phyloP scores from a whole-genome alignment of 2,888 invertebrate species.

The Andrena bucephala region DNA sequence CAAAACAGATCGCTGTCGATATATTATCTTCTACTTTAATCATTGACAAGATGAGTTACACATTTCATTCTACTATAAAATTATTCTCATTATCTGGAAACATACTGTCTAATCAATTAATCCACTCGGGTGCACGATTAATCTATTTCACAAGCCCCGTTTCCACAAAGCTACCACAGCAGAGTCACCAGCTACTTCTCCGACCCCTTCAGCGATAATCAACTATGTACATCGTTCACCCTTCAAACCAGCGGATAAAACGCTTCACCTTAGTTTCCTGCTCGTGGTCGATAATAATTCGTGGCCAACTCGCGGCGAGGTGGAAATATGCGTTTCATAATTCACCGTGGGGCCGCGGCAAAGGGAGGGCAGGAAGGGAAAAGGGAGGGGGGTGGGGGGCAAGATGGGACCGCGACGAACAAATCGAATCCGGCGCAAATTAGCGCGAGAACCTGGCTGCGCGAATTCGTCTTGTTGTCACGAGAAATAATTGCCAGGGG shows the following conservation, averaged over 20 bases:
- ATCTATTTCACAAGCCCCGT: too few relatives aligned
- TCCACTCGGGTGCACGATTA: too few relatives aligned
- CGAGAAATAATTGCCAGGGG: slow-evolving; percentile 72
- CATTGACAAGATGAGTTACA: too few relatives aligned
- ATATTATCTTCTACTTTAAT: too few relatives aligned
- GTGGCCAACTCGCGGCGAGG: slow-evolving; percentile 9
- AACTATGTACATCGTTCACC: not conserved
- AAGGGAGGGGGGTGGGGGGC: too few relatives aligned
- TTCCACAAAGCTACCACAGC: too few relatives aligned
- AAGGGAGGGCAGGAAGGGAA: not conserved
- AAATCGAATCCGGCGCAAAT: slow-evolving; percentile 72
- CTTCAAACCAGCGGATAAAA: not conserved
- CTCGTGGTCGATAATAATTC: slow-evolving; percentile 26
- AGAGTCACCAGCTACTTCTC: too few relatives aligned
- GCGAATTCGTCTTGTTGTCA: slow-evolving; percentile 74
- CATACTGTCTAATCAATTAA: too few relatives aligned
- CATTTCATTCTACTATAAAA: too few relatives aligned
- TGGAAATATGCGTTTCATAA: slow-evolving; percentile 60
- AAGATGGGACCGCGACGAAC: slow-evolving; percentile 38
- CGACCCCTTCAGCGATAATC: not conserved
- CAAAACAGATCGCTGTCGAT: too few relatives aligned
- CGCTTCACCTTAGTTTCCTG: not conserved
- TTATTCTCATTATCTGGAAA: too few relatives aligned
- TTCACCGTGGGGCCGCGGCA: slow-evolving; percentile 37
- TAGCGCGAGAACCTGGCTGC: slow-evolving; percentile 60